These are phyloP conservation scores for Conopomorpha cramerella DNA, from an alignment of 1,140 invertebrate genomes.

Conservation along the genomic window DNA sequence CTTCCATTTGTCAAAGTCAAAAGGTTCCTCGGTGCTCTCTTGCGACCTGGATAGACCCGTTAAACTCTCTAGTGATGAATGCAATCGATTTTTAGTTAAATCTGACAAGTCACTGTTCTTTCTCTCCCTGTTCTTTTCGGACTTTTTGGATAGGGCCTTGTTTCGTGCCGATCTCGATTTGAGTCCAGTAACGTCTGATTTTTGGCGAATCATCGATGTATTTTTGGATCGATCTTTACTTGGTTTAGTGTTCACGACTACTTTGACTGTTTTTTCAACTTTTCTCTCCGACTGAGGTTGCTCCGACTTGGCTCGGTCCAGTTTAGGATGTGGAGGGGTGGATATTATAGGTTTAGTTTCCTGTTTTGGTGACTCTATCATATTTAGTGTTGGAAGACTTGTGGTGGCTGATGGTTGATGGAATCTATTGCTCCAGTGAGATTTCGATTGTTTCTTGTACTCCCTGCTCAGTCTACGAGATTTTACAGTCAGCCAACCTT, in stretches of 20 bases:
- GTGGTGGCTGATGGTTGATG: constrained; percentile 70
- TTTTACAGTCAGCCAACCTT: constrained; percentile 71
- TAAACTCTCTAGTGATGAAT: constrained; percentile 53
- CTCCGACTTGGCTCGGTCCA: constrained; percentile 38
- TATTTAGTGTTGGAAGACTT: constrained; percentile 66
- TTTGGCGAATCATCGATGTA: constrained; percentile 59
- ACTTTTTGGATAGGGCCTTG: constrained; percentile 26
- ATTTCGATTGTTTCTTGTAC: constrained; percentile 58
- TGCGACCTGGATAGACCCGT: constrained; percentile 40
- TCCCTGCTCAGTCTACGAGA: constrained; percentile 58
- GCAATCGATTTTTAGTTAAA: constrained; percentile 37
- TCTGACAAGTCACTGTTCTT: constrained; percentile 25
- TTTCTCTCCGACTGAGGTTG: constrained; percentile 21
- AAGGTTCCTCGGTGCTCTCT: constrained; percentile 36
- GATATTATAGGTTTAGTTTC: constrained; percentile 27
- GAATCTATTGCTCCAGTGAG: constrained; percentile 68
- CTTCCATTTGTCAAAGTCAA: constrained; percentile 54
- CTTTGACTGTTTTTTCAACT: constrained; percentile 15
- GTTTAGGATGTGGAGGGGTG: constrained; percentile 11
- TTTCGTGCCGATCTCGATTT: constrained; percentile 54
- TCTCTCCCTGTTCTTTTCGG: constrained; percentile 23
- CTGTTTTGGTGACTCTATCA: constrained; percentile 57
- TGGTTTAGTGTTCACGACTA: constrained; percentile 16
- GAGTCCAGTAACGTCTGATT: constrained; percentile 64
- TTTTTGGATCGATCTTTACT: constrained; percentile 27